Conservation (phyloP, 1,140 invertebrate genomes). For the Sogatella furcifera region DNA sequence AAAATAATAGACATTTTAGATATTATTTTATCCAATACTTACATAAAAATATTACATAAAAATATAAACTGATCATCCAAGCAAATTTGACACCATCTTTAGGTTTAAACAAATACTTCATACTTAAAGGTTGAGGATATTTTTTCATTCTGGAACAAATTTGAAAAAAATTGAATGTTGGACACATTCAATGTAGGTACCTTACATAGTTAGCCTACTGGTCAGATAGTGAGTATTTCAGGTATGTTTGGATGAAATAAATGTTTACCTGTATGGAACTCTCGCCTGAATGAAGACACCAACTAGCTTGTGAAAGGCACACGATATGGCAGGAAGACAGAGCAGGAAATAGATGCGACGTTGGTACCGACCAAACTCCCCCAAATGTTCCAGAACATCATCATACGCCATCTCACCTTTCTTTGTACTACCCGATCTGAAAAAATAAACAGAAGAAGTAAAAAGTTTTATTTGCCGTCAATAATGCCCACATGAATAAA, state of each 20-base stretch:
- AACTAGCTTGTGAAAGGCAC: conserved; percentile 63
- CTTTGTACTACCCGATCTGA: background rate
- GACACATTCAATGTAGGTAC: too few relatives aligned
- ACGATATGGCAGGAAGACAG: conserved; percentile 57
- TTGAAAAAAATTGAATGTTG: too few relatives aligned
- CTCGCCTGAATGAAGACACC: conserved; percentile 60
- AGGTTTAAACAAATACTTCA: background rate
- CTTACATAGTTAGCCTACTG: too few relatives aligned
- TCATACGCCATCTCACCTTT: conserved; percentile 53
- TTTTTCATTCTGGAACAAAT: too few relatives aligned
- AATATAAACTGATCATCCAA: background rate
- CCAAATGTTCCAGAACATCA: conserved; percentile 52
- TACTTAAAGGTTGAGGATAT: too few relatives aligned
- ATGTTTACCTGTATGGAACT: conserved; percentile 40
- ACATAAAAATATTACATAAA: background rate
- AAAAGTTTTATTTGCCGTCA: too few relatives aligned
- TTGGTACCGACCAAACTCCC: conserved; percentile 65
- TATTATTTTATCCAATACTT: too few relatives aligned
- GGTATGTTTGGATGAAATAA: background rate
- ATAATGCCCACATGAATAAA: too few relatives aligned
- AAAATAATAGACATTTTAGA: too few relatives aligned
- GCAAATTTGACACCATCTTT: background rate
- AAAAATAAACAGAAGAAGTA: too few relatives aligned
- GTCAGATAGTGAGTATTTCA: too few relatives aligned
- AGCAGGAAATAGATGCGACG: conserved; percentile 55